phyloP scores from a whole-genome alignment of 2,888 invertebrate species.

The Adelphocoris suturalis region DNA sequence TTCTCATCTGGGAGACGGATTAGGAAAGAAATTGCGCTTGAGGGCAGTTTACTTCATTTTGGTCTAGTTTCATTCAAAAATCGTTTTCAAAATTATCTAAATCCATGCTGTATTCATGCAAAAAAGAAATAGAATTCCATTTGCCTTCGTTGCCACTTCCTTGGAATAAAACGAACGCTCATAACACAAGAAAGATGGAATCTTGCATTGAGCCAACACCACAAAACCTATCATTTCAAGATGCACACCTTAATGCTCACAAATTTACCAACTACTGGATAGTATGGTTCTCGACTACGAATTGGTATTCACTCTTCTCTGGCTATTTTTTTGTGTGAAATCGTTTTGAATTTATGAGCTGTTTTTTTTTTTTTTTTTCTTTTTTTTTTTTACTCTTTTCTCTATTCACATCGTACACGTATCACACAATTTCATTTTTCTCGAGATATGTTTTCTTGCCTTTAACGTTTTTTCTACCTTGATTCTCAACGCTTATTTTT shows the following conservation, averaged over 20 bases:
- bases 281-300: conserved; percentile 59
- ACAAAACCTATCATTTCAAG: conserved; percentile 22
- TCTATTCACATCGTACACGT: conserved; percentile 43
- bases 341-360: conserved; percentile 18
- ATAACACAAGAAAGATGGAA: neutral
- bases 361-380: neutral
- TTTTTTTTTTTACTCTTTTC: neutral
- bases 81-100: too few species aligned
- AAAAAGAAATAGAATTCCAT: neutral
- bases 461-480: conserved; percentile 71
- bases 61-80: too few species aligned
- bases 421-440: conserved; percentile 45
- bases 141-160: neutral
- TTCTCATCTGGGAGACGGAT: too few species aligned
- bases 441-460: conserved; percentile 64
- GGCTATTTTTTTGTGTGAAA: conserved; percentile 64
- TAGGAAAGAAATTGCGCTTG: too few species aligned
- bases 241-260: conserved; percentile 52
- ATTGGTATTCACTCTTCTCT: conserved; percentile 75
- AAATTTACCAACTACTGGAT: conserved; percentile 41
- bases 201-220: conserved; percentile 32
- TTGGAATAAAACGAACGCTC: neutral
- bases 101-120: too few species aligned
- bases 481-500: conserved; percentile 10
- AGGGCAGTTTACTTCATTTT: too few species aligned